Evolutionary conservation across 2,888 invertebrate genomes (phyloP).

Genomic region (Drosophila nigritarsus): DNA sequence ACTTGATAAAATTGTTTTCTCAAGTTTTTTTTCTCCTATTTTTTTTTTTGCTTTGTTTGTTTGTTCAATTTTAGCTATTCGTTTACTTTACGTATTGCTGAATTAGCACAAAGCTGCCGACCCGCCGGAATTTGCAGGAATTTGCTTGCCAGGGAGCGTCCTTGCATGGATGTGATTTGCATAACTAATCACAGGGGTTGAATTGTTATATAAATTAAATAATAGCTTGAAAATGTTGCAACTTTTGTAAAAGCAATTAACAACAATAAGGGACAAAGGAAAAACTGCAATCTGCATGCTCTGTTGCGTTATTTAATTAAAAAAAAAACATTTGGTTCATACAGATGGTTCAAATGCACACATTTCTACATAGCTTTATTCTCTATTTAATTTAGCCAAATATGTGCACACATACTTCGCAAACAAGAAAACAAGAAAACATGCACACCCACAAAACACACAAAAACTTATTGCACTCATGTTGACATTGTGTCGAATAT

Average conservation of each 20-base stretch:
- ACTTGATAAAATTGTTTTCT: slow-evolving; percentile 49
- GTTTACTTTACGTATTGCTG: slow-evolving; percentile 32
- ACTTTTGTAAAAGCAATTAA: slow-evolving; percentile 16
- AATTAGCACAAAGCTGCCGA: slow-evolving; percentile 34
- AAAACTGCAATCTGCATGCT: not conserved
- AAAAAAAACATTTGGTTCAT: slow-evolving; percentile 53
- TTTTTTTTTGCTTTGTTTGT: slow-evolving; percentile 15
- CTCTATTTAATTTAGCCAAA: slow-evolving; percentile 57
- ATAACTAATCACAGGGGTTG: slow-evolving; percentile 45
- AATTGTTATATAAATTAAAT: slow-evolving; percentile 4
- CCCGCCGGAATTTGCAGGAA: not conserved
- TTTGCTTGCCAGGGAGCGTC: not conserved
- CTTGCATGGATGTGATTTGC: slow-evolving; percentile 34
- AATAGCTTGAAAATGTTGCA: slow-evolving; percentile 3
- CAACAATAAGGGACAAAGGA: not conserved
- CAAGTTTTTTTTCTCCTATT: slow-evolving; percentile 16
- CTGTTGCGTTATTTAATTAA: slow-evolving; percentile 51
- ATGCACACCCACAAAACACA: slow-evolving; percentile 13
- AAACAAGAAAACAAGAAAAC: slow-evolving; percentile 34
- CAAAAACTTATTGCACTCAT: slow-evolving; percentile 14
- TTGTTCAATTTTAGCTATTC: slow-evolving; percentile 48
- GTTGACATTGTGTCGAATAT: slow-evolving; percentile 43
- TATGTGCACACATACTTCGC: slow-evolving; percentile 36
- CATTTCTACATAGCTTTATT: slow-evolving; percentile 19
- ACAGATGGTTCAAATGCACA: slow-evolving; percentile 38